Percentiles rank a stretch among this genome's conserved stretches.
These are phyloP conservation scores for Drosophila greeni DNA, from an alignment of 2,888 invertebrate genomes.

Conservation along the genomic window DNA sequence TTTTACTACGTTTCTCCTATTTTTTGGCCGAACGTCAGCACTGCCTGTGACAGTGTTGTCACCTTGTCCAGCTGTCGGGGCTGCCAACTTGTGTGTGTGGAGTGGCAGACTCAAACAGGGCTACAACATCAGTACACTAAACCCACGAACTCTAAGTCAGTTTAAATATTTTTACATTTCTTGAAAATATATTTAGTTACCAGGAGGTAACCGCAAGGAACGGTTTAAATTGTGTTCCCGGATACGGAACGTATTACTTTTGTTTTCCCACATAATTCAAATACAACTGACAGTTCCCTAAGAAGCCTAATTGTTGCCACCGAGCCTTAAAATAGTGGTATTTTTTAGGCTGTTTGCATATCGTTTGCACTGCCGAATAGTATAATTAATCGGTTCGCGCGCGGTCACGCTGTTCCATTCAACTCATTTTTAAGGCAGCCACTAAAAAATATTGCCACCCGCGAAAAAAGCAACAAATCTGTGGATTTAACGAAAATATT, in stretches of 20 bases:
- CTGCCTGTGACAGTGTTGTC: conserved; percentile 46
- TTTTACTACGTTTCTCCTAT: conserved; percentile 38
- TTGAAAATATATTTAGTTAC: too few relatives aligned
- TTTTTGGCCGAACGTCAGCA: conserved; percentile 66
- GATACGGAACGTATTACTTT: not conserved
- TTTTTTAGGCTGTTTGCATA: not conserved
- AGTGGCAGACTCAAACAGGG: not conserved
- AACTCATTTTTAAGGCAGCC: conserved; percentile 46
- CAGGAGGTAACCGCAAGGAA: too few relatives aligned
- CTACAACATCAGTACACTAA: not conserved
- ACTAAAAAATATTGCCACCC: conserved; percentile 39
- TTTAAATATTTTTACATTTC: not conserved
- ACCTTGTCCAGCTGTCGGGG: conserved; percentile 10
- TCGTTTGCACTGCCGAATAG: not conserved
- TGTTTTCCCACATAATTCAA: conserved; percentile 1
- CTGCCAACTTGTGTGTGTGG: conserved; percentile 3
- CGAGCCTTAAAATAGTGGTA: not conserved
- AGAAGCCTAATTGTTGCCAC: conserved; percentile 38
- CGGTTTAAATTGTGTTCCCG: too few relatives aligned
- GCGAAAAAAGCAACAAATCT: conserved; percentile 31
- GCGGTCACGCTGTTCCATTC: conserved; percentile 26
- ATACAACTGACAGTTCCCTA: conserved; percentile 42
- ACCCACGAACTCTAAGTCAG: not conserved
- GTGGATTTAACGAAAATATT: conserved; percentile 24
- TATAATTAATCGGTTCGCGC: conserved; percentile 11